Conservation (phyloP, 2,113 vertebrate genomes). For the Boleophthalmus pectinirostris region DNA sequence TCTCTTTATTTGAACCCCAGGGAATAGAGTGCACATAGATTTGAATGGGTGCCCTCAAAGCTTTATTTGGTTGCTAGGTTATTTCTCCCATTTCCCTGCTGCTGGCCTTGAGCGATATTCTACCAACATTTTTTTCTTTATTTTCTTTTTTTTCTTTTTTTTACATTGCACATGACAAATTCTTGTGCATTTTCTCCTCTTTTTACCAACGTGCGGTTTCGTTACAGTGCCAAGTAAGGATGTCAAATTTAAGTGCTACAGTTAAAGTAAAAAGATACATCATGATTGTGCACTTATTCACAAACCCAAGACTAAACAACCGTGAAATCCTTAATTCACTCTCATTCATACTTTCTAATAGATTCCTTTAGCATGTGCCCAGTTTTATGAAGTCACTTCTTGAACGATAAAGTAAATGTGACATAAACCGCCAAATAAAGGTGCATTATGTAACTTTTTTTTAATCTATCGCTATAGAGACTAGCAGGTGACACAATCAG, state of each 20-base stretch:
- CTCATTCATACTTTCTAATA: too few relatives aligned
- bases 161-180: neutral
- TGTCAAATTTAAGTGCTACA: neutral
- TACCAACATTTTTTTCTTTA: neutral
- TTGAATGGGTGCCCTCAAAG: conserved; percentile 24
- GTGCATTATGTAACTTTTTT: too few relatives aligned
- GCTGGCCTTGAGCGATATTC: conserved; percentile 15
- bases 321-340: too few relatives aligned
- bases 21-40: conserved; percentile 15
- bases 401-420: too few relatives aligned
- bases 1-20: conserved; percentile 33
- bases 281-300: too few relatives aligned
- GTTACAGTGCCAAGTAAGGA: conserved; percentile 1
- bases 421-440: too few relatives aligned
- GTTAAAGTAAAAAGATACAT: neutral
- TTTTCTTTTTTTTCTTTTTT: too few relatives aligned
- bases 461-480: too few relatives aligned
- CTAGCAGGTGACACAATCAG: too few relatives aligned
- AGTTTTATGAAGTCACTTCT: too few relatives aligned
- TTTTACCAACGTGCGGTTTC: neutral
- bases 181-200: neutral
- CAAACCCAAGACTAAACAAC: too few relatives aligned
- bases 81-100: conserved; percentile 11
- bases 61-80: conserved; percentile 13
- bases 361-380: too few relatives aligned